Percentiles rank a stretch among this genome's conserved stretches.
Evolutionary conservation across 2,113 vertebrate genomes (phyloP).

Genomic region (Falco punctatus): DNA sequence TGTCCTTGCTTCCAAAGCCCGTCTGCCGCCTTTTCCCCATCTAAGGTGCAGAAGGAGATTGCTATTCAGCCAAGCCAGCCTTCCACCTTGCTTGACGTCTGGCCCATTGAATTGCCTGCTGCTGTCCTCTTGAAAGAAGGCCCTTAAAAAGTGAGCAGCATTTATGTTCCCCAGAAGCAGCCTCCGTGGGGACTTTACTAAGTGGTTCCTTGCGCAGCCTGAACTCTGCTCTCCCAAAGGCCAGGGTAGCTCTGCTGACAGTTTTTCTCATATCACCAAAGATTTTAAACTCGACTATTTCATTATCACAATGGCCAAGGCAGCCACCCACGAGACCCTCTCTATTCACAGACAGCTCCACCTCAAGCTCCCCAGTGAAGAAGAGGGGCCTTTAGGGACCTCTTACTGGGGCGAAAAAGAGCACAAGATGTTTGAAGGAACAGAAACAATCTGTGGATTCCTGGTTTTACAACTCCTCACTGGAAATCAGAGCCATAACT

Average conservation of each 20-base stretch:
- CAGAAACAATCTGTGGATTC: background rate
- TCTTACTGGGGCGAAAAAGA: background rate
- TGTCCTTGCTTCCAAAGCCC: background rate
- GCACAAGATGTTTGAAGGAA: background rate
- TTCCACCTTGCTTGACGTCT: background rate
- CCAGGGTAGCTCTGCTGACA: background rate
- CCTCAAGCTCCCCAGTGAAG: background rate
- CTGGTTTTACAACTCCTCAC: background rate
- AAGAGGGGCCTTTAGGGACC: background rate
- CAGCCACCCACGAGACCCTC: rapidly evolving
- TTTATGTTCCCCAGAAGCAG: background rate
- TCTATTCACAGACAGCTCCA: background rate
- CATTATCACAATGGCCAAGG: background rate
- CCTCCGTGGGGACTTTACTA: background rate
- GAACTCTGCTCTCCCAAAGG: background rate
- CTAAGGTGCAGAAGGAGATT: background rate
- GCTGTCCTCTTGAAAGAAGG: background rate
- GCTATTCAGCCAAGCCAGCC: background rate
- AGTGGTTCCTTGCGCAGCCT: background rate
- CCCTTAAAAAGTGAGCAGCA: background rate
- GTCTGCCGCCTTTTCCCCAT: background rate
- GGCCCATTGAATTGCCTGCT: too few relatives aligned
- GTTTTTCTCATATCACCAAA: background rate
- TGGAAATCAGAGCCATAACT: background rate
- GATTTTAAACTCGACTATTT: background rate